Evolutionary conservation across 2,888 invertebrate species (phyloP), one percentile per base, ranked within the genome.

Genomic region (Unio pictorum): DNA sequence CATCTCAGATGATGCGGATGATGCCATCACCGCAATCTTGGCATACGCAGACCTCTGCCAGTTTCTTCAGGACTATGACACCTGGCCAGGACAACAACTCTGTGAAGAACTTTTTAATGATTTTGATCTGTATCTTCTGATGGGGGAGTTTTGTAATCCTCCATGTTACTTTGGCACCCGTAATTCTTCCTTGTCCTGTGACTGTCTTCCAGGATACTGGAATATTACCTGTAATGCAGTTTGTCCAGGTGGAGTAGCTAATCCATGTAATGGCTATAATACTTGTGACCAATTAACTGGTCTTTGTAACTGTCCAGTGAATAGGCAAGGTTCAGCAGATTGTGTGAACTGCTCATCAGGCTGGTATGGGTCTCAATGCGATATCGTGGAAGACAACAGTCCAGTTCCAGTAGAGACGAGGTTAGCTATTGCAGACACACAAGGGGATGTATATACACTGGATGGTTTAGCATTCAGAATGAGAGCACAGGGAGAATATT

Each of bases 211-310:
- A 34, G 82, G 83, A 15, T 82, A 79, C 74, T 82, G 79, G 76
- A 79, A 79, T 54, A 61, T 70, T 0, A 62, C 79, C 30, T 85
- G 85, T 69, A 70, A 74, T 23, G 60, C 66, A n/a, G 71, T 74
- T 34, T 85, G 84, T 68, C 85, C 85, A n/a, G 85, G 85, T 54
- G 83, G 84, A 17, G 69, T 73, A 7, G 34, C n/a, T 11, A 72
- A 71, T 55, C 81, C 83, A n/a, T 85, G 84, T 62, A 76, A 78
- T 17, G 84, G 84, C 4, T 78, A 76, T 63, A 83, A 82, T 23
- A 75, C 79, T 57, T 85, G 85, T 71, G 75, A 84, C 66, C 61
- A 67, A 18, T 54, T 64, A n/a, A 77, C 71, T 4, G 84, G 84
- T 15, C 26, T 26, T 28, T 85, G 84, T 71, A 30, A 72, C 28